Percentiles rank a stretch among this genome's conserved stretches.
phyloP scores from a whole-genome alignment of 2,797 vertebrate species.

The Microchirus variegatus region DNA sequence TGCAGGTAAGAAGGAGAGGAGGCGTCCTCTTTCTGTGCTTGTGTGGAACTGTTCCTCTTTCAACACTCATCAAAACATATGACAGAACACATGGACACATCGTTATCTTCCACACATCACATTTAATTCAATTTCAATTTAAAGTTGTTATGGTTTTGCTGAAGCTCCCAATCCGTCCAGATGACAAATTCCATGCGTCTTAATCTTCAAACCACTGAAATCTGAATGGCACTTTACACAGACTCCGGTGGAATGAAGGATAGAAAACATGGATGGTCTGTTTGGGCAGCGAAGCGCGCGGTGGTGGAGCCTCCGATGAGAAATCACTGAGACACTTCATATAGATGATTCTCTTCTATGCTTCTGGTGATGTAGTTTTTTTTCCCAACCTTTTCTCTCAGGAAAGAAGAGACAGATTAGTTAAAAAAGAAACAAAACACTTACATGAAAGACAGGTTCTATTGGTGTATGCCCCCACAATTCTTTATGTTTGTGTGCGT shows the following conservation, averaged over 20 bases:
- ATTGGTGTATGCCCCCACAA: constrained; percentile 5
- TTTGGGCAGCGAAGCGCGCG: constrained; percentile 15
- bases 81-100: constrained; percentile 1
- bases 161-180: constrained; percentile 28
- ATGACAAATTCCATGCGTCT: constrained; percentile 88
- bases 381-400: constrained; percentile 35
- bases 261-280: constrained; percentile 88
- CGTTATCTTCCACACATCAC: constrained; percentile 13
- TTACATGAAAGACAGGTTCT: constrained; percentile 52
- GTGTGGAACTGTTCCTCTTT: constrained; percentile 60
- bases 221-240: constrained; percentile 93
- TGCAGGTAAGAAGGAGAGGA: constrained; percentile 47
- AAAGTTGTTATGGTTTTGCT: background rate
- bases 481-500: constrained; percentile 5
- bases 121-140: constrained; percentile 27
- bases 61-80: constrained; percentile 17
- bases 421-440: constrained; percentile 33
- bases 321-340: constrained; percentile 24
- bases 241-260: constrained; percentile 99
- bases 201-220: constrained; percentile 99
- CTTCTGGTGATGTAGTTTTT: constrained; percentile 8
- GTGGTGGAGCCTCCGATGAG: constrained; percentile 17
- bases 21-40: constrained; percentile 58
- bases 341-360: constrained; percentile 6
- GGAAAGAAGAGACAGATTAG: constrained; percentile 41